Conservation (phyloP, 2,113 vertebrate genomes). For the Rhineura floridana region DNA sequence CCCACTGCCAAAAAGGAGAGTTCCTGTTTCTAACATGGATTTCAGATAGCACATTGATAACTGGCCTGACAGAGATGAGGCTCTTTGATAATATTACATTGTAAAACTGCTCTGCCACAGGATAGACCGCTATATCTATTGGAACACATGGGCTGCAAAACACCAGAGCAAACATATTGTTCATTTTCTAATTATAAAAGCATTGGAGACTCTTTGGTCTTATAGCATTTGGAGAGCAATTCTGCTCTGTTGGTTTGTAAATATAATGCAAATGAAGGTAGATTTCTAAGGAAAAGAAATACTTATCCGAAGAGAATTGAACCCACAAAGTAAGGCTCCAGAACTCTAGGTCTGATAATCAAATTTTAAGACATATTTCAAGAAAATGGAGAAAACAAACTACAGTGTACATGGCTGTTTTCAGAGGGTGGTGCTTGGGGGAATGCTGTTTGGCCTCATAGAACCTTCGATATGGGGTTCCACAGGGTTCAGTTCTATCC, state of each 20-base stretch:
- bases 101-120: neutral
- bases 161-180: neutral
- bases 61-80: neutral
- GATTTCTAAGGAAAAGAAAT: neutral
- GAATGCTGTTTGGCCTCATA: no score
- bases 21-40: neutral
- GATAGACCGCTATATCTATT: neutral
- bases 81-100: neutral
- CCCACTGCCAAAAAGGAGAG: neutral
- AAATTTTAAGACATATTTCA: neutral
- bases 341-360: neutral
- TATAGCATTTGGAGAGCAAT: neutral
- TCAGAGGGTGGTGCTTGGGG: no score
- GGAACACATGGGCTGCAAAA: neutral
- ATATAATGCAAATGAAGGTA: neutral
- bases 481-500: no score
- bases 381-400: neutral
- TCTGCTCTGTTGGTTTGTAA: rapidly evolving
- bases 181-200: neutral
- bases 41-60: neutral
- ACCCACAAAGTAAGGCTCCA: neutral
- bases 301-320: neutral
- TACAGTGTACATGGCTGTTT: neutral
- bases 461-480: no score
- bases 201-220: neutral